Percentiles rank a stretch among this genome's conserved stretches.
Evolutionary conservation across 2,113 vertebrate genomes (phyloP).

Genomic region (Thymallus thymallus): DNA sequence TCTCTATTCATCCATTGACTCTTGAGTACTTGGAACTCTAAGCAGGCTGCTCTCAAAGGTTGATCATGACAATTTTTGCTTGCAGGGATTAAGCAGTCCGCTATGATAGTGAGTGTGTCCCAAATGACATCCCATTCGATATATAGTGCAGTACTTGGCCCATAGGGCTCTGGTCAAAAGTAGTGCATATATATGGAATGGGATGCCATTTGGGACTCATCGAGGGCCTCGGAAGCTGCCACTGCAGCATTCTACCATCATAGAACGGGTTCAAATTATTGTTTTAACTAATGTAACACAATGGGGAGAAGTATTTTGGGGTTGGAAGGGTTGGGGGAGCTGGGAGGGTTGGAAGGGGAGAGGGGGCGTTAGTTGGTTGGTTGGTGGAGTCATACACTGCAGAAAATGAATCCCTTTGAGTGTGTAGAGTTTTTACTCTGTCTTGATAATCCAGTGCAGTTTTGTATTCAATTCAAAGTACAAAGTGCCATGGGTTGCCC

Average conservation of each 20-base stretch:
- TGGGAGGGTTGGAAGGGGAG: neutral
- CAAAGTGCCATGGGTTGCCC: neutral
- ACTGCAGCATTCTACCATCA: neutral
- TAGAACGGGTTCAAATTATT: neutral
- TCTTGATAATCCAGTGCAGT: conserved; percentile 2
- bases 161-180: no score
- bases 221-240: neutral
- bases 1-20: no score
- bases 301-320: neutral
- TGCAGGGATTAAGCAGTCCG: neutral
- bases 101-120: neutral
- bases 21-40: neutral
- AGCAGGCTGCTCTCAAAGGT: neutral
- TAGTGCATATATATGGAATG: no score
- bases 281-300: conserved; percentile 1
- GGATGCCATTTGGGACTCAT: no score
- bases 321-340: neutral
- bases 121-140: no score
- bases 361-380: neutral
- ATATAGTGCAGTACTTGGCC: no score
- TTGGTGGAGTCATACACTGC: neutral
- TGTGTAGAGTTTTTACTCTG: conserved; percentile 1
- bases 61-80: neutral
- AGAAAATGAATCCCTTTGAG: neutral
- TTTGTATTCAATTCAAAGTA: neutral